phyloP scores from a whole-genome alignment of 2,797 vertebrate species.

The Platyrinchus mystaceus region DNA sequence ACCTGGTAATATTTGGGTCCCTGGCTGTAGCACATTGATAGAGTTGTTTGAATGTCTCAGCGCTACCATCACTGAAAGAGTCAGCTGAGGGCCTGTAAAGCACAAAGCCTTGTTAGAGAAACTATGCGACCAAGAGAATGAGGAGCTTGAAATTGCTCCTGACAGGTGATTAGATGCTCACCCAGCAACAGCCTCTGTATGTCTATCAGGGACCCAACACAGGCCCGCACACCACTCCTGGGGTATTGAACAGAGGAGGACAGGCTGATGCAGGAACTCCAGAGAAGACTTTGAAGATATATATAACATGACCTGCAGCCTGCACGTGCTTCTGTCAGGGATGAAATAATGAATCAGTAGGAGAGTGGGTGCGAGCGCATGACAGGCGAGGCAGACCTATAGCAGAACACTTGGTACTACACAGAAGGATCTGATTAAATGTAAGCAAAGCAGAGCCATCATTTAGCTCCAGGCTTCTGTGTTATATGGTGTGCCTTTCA shows the following conservation, averaged over 20 bases:
- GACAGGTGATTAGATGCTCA: conserved; percentile 1
- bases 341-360: conserved; percentile 15
- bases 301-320: not conserved
- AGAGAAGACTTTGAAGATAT: not conserved
- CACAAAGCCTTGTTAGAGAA: not conserved
- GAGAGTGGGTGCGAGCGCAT: not conserved
- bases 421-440: not conserved
- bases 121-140: accelerated
- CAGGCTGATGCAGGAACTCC: not conserved
- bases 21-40: not conserved
- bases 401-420: not conserved
- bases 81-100: not conserved
- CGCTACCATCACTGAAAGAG: not conserved
- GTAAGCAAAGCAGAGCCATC: not conserved
- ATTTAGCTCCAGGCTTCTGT: not conserved
- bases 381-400: not conserved
- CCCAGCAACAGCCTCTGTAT: not conserved
- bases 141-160: conserved; percentile 23
- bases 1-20: not conserved
- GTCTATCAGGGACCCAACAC: not conserved
- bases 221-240: not conserved
- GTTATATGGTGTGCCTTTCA: not conserved
- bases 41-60: not conserved
- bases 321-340: not conserved
- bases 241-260: not conserved